Evolutionary conservation across 2,113 vertebrate species (phyloP), one percentile per base, ranked within the genome.

Genomic region (Paracyprichromis sp.): DNA sequence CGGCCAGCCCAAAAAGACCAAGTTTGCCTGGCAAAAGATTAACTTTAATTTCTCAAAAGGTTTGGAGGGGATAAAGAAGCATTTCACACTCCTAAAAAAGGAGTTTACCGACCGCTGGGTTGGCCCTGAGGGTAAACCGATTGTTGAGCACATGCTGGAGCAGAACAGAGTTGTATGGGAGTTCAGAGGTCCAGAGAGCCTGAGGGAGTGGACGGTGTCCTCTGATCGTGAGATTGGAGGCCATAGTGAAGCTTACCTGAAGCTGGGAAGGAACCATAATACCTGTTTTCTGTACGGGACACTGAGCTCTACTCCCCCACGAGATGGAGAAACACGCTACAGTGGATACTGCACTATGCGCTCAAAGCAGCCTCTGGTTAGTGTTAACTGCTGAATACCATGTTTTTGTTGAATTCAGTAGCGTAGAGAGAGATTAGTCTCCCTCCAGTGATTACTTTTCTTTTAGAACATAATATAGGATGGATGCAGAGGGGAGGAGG

Each of bases 341-440:
- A 99, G 99, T 50, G 99, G 99, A 8, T 99, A 99, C 92, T 99
- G 98, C 90, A 95, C 96, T 1, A 91, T 99, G 95, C 95, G 96
- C 80, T 96, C 98, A 52, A 96, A 94, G 87, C 95, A 96, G 1
- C 94, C 4, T 1, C 80, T 95, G 97, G 99, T 99, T 13, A 91
- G 98, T 97, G 4, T 45, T 26, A 29, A 26, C 11, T 53, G 13
- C 61, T 69, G 61, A 13, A 38, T 38, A 2, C 34, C 34, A 13
- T 38, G 34, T 21, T 66, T 66, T 38, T 38, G 4, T 66, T 38
- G 31, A 66, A 66, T n/a, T 38, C 17, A n/a, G 17, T 66, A 38
- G 31, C 10, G 5, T 16, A 29, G 3, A 66, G 11, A 54, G 12
- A 59, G 2, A 38, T 12, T 38, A 2, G 61, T n/a, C 31, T 36